Percentiles rank a stretch among this genome's conserved stretches.
These are phyloP conservation scores for Pseudoatta argentina DNA, from an alignment of 1,140 invertebrate genomes.

Conservation along the genomic window DNA sequence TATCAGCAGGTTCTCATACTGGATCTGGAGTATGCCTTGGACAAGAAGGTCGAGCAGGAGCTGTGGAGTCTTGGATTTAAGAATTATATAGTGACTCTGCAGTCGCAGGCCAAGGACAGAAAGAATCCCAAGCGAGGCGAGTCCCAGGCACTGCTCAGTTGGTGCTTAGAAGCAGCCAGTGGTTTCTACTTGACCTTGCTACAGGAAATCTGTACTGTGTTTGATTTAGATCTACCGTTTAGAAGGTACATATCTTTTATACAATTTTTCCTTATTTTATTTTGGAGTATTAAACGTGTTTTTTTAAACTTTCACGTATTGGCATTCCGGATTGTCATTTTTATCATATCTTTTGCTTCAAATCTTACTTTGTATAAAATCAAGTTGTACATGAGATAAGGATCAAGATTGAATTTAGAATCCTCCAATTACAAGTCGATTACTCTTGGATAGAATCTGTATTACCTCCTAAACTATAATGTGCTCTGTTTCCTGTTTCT, in stretches of 20 bases:
- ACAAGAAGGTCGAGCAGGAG: conserved; percentile 96
- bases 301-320: not conserved
- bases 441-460: not conserved
- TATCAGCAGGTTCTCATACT: conserved; percentile 93
- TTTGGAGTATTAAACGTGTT: not conserved
- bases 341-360: not conserved
- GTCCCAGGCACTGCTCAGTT: conserved; percentile 91
- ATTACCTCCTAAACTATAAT: too few relatives aligned
- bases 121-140: conserved; percentile 92
- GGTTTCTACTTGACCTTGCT: conserved; percentile 94
- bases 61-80: conserved; percentile 96
- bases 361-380: not conserved
- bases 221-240: conserved; percentile 93
- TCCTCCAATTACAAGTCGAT: not conserved
- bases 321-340: not conserved
- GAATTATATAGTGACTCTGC: conserved; percentile 93
- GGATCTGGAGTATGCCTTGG: conserved; percentile 95
- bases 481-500: too few relatives aligned
- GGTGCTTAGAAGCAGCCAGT: conserved; percentile 93
- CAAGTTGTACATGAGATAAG: not conserved
- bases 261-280: not conserved
- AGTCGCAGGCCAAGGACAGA: conserved; percentile 91
- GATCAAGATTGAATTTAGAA: not conserved
- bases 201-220: conserved; percentile 93
- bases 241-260: conserved; percentile 85